Conservation (phyloP, 92 coral and sea anemone species). For the Porites cylindrica region DNA sequence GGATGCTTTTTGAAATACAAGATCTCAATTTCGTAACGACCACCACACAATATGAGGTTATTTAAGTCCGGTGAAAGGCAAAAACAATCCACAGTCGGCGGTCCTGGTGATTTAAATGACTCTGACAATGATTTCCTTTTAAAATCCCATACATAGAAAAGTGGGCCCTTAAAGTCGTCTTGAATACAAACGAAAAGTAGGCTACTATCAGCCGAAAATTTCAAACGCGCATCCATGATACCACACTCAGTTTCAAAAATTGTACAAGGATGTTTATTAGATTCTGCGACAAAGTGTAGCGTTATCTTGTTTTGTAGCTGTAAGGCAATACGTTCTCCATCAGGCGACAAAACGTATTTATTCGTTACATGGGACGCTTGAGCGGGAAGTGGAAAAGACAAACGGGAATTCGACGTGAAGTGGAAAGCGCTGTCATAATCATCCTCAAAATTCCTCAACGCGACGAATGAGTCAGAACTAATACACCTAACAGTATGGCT, state of each 20-base stretch:
- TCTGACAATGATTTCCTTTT: neutral
- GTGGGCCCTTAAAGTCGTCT: neutral
- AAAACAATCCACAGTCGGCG: neutral
- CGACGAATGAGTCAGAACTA: too few relatives aligned
- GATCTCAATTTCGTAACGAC: neutral
- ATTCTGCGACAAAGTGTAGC: too few relatives aligned
- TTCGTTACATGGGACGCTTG: too few relatives aligned
- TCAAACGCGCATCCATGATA: neutral
- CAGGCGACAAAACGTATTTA: too few relatives aligned
- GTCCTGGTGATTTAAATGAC: neutral
- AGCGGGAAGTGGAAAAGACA: too few relatives aligned
- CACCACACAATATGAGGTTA: neutral
- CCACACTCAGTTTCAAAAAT: neutral
- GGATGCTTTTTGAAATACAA: neutral
- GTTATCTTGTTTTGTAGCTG: too few relatives aligned
- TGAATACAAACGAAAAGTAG: conserved; percentile 5
- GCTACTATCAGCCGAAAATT: conserved; percentile 8
- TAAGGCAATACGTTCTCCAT: too few relatives aligned
- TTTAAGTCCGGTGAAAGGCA: neutral
- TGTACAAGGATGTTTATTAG: neutral
- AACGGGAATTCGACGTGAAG: too few relatives aligned
- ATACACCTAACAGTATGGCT: too few relatives aligned
- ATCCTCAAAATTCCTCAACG: too few relatives aligned
- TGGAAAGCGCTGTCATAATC: too few relatives aligned
- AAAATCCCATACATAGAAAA: conserved; percentile 15